Evolutionary conservation across 2,113 vertebrate species (phyloP).

Genomic region (Myotis lucifugus): DNA sequence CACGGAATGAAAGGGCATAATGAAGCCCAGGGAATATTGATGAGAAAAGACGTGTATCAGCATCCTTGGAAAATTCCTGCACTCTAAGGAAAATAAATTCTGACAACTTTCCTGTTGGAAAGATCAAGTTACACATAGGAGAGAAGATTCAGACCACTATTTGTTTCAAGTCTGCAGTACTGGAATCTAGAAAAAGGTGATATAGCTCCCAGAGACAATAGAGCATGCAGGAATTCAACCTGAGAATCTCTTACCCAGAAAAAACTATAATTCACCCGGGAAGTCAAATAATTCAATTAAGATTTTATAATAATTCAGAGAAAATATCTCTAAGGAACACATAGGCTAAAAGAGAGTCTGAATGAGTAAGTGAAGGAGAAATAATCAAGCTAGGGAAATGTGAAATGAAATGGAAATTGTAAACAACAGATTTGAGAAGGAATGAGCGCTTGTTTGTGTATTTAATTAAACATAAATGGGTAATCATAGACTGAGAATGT

Average conservation of each 20-base stretch:
- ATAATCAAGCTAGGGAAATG: neutral
- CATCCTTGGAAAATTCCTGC: neutral
- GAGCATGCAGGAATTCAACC: neutral
- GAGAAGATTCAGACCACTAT: neutral
- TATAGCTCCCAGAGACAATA: neutral
- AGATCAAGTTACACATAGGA: neutral
- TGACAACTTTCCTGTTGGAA: neutral
- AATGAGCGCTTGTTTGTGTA: neutral
- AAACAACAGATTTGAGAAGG: neutral
- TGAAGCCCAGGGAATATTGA: neutral
- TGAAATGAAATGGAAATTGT: neutral
- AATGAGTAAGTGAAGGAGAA: neutral
- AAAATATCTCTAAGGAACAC: neutral
- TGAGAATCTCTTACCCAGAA: neutral
- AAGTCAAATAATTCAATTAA: neutral
- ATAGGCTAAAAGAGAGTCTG: neutral
- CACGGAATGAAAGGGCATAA: neutral
- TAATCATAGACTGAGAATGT: neutral
- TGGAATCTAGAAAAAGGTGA: neutral
- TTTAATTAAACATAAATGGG: neutral
- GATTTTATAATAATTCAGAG: neutral
- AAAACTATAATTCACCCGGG: neutral
- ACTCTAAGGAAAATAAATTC: neutral
- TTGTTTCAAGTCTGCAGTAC: neutral
- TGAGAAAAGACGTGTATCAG: neutral